A percentile compares a stretch with the other conserved stretches of the same genome.
Conservation (phyloP, 2,888 invertebrate genomes). For the Habroteleia sp. region DNA sequence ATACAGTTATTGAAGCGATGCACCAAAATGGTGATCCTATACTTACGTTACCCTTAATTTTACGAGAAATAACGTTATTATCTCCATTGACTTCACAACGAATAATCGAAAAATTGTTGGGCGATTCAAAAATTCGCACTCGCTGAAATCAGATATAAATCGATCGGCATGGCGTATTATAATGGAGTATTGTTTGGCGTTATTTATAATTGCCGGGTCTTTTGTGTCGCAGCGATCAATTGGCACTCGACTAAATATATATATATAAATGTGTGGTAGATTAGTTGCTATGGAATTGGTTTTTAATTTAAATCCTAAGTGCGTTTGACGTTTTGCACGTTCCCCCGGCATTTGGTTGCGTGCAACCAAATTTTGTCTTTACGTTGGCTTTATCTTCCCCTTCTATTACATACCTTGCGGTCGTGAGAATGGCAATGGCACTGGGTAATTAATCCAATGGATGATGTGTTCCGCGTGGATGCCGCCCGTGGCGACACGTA, state of each 20-base stretch:
- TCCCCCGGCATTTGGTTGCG: constrained; percentile 55
- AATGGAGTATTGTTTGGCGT: constrained; percentile 36
- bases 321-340: constrained; percentile 64
- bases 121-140: not conserved
- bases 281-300: constrained; percentile 20
- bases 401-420: constrained; percentile 66
- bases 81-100: no score
- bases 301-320: constrained; percentile 71
- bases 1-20: no score
- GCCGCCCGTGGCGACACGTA: constrained; percentile 69
- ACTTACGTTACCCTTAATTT: no score
- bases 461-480: constrained; percentile 69
- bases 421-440: constrained; percentile 72
- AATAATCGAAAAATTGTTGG: not conserved
- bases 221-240: constrained; percentile 48
- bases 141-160: constrained; percentile 15
- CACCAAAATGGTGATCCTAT: no score
- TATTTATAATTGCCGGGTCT: constrained; percentile 47
- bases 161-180: constrained; percentile 11
- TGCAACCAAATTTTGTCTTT: constrained; percentile 6
- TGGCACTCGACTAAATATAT: constrained; percentile 14
- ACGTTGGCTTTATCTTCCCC: constrained; percentile 2
- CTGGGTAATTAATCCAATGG: constrained; percentile 78
- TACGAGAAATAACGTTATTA: no score
- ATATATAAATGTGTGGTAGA: no score